Evolutionary conservation across 2,888 invertebrate genomes (phyloP), one percentile per base, ranked within the genome.

Genomic region (Pristionchus japonicus): DNA sequence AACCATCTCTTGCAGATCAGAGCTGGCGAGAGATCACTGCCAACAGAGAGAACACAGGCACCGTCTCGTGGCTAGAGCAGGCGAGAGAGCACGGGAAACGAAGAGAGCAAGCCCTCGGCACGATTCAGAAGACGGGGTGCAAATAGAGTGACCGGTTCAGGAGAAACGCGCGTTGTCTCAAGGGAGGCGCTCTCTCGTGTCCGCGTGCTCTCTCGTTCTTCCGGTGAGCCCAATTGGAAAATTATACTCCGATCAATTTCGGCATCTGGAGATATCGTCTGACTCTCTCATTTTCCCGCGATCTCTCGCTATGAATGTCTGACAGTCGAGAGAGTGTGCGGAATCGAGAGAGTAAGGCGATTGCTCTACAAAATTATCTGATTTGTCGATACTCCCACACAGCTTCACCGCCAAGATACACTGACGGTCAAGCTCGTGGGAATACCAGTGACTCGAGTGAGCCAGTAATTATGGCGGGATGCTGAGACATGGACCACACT

Each of bases 91-190:
- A 9, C 23, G 49, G 49, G 82, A 52, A 52, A 83, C 9, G 52
- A 34, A 83, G 82, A 49, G 82, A 52, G 77, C 40, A 43, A n/a
- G 1, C 37, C 37, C 37, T 70, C 70, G 37, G 70, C 3, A 64
- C 40, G 40, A n/a, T 77, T 77, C 82, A 83, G 82, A 83, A 52
- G 82, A 37, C 9, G 52, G 31, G 67, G 64, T 11, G 77, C 77
- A 77, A 77, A 77, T 43, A 77, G 77, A 77, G 77, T 77, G 47
- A 27, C 77, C 77, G 77, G 77, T 43, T 70, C 70, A 34, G 70
- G 23, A 4, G 70, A 40, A 70, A 43, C 1, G 17, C 82, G 31
- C 82, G n/a, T 27, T 31, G 52, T n/a, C 52, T 31, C 82, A 1
- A n/a, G 11, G 17, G 11, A n/a, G 37, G 31, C n/a, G 43, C 82